Percentiles rank a stretch among this genome's conserved stretches.
These are phyloP conservation scores for Solenopsis invicta DNA, from an alignment of 1,140 invertebrate species.

Conservation along the genomic window DNA sequence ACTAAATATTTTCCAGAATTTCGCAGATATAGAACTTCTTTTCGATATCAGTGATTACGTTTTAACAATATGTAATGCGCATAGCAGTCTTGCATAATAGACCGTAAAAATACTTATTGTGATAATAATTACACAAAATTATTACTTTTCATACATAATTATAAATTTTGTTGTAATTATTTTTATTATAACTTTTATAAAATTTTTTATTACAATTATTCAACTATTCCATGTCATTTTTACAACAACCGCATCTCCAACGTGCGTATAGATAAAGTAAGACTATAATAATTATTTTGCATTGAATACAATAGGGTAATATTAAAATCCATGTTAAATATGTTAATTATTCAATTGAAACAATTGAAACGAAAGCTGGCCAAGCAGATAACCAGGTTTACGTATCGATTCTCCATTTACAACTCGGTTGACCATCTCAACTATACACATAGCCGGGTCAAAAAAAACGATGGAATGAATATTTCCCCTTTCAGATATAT, in stretches of 20 bases:
- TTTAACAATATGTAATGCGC: neutral
- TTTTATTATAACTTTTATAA: neutral
- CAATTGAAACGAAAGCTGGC: neutral
- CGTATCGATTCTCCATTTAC: conserved; percentile 22
- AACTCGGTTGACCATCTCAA: neutral
- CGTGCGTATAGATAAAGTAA: neutral
- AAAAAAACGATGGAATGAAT: neutral
- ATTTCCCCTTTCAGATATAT: conserved; percentile 33
- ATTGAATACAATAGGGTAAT: neutral
- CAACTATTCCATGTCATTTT: neutral
- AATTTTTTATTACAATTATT: neutral
- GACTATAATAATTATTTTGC: neutral
- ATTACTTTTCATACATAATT: no score
- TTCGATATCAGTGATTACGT: neutral
- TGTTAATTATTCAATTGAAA: conserved; percentile 14
- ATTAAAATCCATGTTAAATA: neutral
- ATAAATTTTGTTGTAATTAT: no score
- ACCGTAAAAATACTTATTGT: neutral
- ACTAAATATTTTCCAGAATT: conserved; percentile 6
- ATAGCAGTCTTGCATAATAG: conserved; percentile 6
- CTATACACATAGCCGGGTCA: neutral
- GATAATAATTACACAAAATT: neutral
- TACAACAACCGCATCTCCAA: neutral
- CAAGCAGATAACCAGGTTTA: neutral
- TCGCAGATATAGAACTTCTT: neutral